Percentiles rank a stretch among this genome's conserved stretches.
Evolutionary conservation across 1,140 invertebrate species (phyloP).

Genomic region (Hyles vespertilio): DNA sequence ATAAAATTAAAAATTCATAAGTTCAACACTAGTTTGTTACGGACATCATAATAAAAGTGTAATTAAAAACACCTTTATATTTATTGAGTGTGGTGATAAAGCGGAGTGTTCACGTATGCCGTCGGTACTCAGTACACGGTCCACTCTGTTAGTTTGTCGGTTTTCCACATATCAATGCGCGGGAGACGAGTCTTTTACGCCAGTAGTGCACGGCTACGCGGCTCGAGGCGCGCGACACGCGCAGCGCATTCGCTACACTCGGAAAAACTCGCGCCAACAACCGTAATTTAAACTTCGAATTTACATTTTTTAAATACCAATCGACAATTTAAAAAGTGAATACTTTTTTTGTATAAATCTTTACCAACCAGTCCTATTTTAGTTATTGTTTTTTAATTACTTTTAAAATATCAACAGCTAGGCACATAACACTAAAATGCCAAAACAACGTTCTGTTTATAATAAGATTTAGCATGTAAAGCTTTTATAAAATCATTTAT

Average conservation of each 20-base stretch:
- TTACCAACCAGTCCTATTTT: neutral
- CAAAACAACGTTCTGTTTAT: neutral
- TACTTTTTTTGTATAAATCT: neutral
- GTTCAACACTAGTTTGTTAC: too few species aligned
- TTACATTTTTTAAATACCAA: neutral
- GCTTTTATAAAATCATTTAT: conserved; percentile 18
- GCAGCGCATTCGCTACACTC: conserved; percentile 26
- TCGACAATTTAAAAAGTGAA: neutral
- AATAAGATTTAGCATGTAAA: conserved; percentile 8
- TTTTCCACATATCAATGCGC: conserved; percentile 56
- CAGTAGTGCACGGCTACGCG: conserved; percentile 56
- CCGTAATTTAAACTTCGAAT: neutral
- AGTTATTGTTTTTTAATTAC: neutral
- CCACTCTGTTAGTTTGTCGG: conserved; percentile 33
- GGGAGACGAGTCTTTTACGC: conserved; percentile 40
- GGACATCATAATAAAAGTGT: too few species aligned
- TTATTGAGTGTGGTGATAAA: neutral
- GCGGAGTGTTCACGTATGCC: conserved; percentile 17
- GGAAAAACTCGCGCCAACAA: conserved; percentile 12
- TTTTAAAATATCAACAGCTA: neutral
- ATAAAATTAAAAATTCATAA: too few species aligned
- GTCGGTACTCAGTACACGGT: conserved; percentile 31
- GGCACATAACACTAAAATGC: neutral
- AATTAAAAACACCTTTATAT: too few species aligned
- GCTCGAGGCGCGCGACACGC: conserved; percentile 42